Base-by-base conservation (phyloP, 2,113 vertebrate species). In the Misgurnus anguillicaudatus region DNA sequence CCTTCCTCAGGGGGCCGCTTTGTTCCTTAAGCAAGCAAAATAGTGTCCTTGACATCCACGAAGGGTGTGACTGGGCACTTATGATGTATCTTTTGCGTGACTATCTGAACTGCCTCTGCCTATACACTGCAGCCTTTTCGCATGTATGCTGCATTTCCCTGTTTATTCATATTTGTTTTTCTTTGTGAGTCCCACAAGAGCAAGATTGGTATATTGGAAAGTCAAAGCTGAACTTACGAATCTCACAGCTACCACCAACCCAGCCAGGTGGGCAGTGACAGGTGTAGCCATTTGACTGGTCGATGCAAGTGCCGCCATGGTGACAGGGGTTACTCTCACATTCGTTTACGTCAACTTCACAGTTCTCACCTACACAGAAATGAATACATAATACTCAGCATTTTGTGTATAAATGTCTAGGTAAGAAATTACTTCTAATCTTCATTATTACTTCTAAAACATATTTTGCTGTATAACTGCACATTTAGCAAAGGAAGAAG, bases 211-310 rank as follows among this genome's bases (percentile, higher is more conserved):
- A 48, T 17, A 8, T 8, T 16, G 31, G 19, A 65, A 38, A 5
- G 36, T 45, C 13, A 21, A 79, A 79, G 82, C 6, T 31, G 47
- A 70, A 98, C 98, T 96, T 90, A 99, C 98, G 95, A 91, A 98
- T 98, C 89, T 99, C 97, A 21, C 98, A 99, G 92, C 92, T 95
- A 66, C 95, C 92, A n/a, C 97, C 98, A 2, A 98, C 96, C 98
- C 97, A 99, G 64, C 96, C 96, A 1, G 94, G 95, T 0, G 92
- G 94, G 83, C 98, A 99, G 84, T 97, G 97, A 83, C 98, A 99
- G 80, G 87, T 93, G 55, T 96, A 99, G 71, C 97, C 93, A 31
- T 95, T 96, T 86, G 94, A 93, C 85, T 99, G 96, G 92, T 99
- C 95, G 79, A 94, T 88, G 87, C 98, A 99, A 80, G 96, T 96